Conservation (phyloP, 2,797 vertebrate genomes). For the Pangasius mekongensis region DNA sequence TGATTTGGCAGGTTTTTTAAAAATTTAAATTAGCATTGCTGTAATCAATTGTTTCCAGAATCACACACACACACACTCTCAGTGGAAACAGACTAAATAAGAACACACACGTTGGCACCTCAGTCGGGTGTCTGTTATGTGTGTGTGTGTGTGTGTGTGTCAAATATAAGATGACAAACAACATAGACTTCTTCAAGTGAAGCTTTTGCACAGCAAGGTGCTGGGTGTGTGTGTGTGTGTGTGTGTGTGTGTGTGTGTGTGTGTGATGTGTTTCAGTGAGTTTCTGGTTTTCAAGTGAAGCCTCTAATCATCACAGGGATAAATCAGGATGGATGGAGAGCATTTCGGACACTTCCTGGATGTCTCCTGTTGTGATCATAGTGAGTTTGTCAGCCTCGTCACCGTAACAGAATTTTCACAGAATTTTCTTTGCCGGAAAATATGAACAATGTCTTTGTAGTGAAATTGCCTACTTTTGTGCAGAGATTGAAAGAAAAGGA, state of each 20-base stretch:
- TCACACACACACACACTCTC: background rate
- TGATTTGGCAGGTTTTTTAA: too few relatives aligned
- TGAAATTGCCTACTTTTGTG: background rate
- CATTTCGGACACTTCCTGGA: background rate
- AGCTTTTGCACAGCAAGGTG: background rate
- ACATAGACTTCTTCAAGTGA: background rate
- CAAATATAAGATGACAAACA: background rate
- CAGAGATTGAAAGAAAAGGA: background rate
- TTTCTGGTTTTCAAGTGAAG: background rate
- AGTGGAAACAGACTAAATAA: background rate
- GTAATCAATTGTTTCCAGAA: too few relatives aligned
- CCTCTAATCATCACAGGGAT: background rate
- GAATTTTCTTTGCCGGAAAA: background rate
- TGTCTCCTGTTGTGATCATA: background rate
- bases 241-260: background rate
- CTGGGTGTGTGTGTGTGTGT: background rate
- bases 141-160: slow-evolving; percentile 1
- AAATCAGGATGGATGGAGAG: background rate
- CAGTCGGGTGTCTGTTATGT: background rate
- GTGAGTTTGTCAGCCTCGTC: background rate
- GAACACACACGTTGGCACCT: background rate
- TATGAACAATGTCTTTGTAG: background rate
- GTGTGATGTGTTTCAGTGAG: background rate
- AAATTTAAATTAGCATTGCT: too few relatives aligned
- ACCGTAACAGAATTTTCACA: background rate